Conservation (phyloP, 2,113 vertebrate genomes). For the Tamias sibiricus region DNA sequence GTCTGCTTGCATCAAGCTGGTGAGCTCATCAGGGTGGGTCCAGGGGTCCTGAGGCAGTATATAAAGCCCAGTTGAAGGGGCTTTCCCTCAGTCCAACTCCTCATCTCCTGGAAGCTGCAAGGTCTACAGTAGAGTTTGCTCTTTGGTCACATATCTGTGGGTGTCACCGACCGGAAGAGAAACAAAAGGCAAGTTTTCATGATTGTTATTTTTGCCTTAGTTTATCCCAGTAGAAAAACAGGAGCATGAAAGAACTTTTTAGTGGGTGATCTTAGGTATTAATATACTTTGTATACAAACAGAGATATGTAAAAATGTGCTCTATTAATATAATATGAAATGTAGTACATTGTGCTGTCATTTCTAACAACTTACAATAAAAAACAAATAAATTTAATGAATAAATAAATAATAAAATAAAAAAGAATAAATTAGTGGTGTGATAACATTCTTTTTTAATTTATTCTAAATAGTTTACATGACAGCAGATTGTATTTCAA, state of each 20-base stretch:
- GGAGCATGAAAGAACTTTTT: not conserved
- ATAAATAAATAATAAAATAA: too few relatives aligned
- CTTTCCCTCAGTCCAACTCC: not conserved
- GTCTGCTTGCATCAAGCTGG: not conserved
- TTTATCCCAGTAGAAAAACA: not conserved
- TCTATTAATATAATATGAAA: too few relatives aligned
- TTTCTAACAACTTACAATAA: too few relatives aligned
- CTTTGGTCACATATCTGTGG: accelerated
- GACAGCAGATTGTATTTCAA: too few relatives aligned
- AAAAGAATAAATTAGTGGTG: not conserved
- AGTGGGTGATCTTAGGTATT: not conserved
- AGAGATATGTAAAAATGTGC: too few relatives aligned
- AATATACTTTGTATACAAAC: too few relatives aligned
- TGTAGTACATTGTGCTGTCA: too few relatives aligned
- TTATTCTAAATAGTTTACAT: too few relatives aligned
- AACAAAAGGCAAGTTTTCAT: not conserved
- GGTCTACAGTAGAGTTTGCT: accelerated
- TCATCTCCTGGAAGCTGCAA: too few relatives aligned
- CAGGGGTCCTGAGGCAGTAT: not conserved
- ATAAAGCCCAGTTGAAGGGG: not conserved
- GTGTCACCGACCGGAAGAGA: accelerated
- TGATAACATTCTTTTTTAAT: too few relatives aligned
- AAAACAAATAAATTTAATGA: too few relatives aligned
- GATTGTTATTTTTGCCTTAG: not conserved
- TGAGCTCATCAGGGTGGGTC: not conserved